Base-by-base conservation (phyloP, 1,140 invertebrate genomes). In the Pantala flavescens region DNA sequence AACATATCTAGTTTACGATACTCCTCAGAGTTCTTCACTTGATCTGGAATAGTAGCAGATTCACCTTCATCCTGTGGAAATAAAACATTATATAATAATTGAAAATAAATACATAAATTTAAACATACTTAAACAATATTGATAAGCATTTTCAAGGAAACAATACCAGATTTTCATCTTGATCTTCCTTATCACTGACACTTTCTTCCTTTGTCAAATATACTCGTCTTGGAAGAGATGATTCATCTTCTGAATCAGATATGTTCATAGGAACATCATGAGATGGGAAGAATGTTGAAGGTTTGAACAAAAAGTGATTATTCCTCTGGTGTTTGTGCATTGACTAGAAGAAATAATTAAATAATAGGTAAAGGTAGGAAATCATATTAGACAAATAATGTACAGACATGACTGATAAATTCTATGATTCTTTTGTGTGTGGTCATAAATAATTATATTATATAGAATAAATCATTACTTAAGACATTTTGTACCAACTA, bases 271-370 rank as follows among this genome's bases (percentile, higher is more conserved):
- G 84, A 12, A 86, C 83, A 81, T 90, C 88, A 23, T 92, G 84
- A 76, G 91, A 88, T 0, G 92, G 90, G 77, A 95, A 92, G 78
- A 95, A 95, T 28, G 93, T 94, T 0, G 92, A 92, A 77, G 88
- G 86, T 73, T 82, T 83, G 63, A 82, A 84, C 16, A 87, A 79
- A 21, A 84, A 84, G 43, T 84, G 82, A 76, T 85, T 87, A 71
- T 82, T 80, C 70, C 84, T 82, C 74, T 86, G 85, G 77, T 87
- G 84, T 43, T 84, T 83, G 78, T 83, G 83, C 72, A 12, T 77
- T 28, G 43, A 43, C 72, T 78, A 79, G 79, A 79, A 83, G 78
- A 82, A 36, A 72, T 71, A 73, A 73, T 73, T 72, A 36, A 76
- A 75, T 72, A 70, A 76, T n/a, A n/a, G n/a, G n/a, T n/a, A n/a